Evolutionary conservation across 2,888 invertebrate genomes (phyloP).

Genomic region (Athalia circularis): DNA sequence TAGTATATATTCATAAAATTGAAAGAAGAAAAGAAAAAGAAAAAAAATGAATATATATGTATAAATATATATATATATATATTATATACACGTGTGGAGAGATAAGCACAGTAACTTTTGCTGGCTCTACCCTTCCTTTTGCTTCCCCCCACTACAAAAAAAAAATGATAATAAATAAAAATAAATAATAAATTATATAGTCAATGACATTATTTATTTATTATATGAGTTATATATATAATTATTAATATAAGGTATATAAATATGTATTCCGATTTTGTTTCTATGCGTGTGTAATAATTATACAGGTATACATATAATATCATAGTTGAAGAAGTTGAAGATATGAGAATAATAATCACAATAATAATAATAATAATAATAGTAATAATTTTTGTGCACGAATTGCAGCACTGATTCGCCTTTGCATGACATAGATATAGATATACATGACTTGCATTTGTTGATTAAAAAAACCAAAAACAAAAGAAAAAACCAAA

Average conservation of each 20-base stretch:
- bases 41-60: conserved; percentile 55
- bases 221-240: not conserved
- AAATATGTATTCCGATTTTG: conserved; percentile 2
- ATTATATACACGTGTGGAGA: conserved; percentile 26
- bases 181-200: conserved; percentile 56
- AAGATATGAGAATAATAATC: no score
- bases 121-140: conserved; percentile 75
- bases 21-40: conserved; percentile 52
- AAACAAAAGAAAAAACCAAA: not conserved
- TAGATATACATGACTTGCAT: no score
- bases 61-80: not conserved
- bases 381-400: no score
- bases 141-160: conserved; percentile 71
- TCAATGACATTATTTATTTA: conserved; percentile 27
- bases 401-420: no score
- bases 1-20: conserved; percentile 37
- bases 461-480: no score
- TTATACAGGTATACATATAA: conserved; percentile 6
- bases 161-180: conserved; percentile 1
- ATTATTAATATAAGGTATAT: conserved; percentile 18
- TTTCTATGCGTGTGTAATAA: no score
- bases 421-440: no score
- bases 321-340: not conserved
- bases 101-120: conserved; percentile 65
- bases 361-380: no score